These are phyloP conservation scores for Phrynosoma platyrhinos DNA, from an alignment of 2,113 vertebrate genomes.

Conservation along the genomic window DNA sequence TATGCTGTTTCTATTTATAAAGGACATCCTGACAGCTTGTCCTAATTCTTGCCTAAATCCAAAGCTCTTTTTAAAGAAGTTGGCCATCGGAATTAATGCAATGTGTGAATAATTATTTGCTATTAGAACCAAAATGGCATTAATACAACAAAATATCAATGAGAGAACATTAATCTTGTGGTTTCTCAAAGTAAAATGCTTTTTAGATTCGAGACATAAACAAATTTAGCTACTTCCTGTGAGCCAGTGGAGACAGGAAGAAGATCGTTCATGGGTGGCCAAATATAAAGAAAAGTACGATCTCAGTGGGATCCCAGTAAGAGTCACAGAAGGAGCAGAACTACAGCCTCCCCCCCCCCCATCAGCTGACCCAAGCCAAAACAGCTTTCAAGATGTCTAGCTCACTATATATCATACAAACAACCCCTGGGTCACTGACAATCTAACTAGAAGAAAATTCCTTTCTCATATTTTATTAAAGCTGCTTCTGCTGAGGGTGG, in stretches of 20 bases:
- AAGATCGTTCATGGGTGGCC: not conserved
- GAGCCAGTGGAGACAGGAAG: no score
- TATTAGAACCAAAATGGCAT: not conserved
- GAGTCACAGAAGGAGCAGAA: not conserved
- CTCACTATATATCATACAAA: not conserved
- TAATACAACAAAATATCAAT: not conserved
- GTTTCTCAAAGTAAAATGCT: not conserved
- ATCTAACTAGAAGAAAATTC: no score
- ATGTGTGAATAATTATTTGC: not conserved
- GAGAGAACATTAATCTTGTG: not conserved
- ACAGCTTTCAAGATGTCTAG: not conserved
- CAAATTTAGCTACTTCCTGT: not conserved
- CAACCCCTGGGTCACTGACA: not conserved
- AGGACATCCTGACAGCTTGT: not conserved
- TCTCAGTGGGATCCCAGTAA: no score
- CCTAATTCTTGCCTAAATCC: not conserved
- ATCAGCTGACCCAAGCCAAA: not conserved
- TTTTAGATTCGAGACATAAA: not conserved
- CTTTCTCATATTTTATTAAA: no score
- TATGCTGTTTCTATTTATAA: slow-evolving; percentile 18
- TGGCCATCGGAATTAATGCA: not conserved
- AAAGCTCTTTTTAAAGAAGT: not conserved
- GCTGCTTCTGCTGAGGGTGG: no score
- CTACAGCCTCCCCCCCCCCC: no score
- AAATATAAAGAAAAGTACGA: not conserved